Evolutionary conservation across 2,113 vertebrate genomes (phyloP).

Genomic region (Megaceryle maxima): DNA sequence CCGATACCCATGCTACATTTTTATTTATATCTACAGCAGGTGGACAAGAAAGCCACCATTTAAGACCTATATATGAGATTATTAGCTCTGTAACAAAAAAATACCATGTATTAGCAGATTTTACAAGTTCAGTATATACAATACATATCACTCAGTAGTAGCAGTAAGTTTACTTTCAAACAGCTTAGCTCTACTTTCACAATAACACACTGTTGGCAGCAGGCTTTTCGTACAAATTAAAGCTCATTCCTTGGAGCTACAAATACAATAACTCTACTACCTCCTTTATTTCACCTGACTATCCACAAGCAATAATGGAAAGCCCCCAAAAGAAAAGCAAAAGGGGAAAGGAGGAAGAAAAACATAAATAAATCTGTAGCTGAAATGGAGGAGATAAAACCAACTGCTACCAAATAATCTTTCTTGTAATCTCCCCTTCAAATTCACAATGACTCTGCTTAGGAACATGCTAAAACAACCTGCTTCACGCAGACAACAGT

Average conservation of each 20-base stretch:
- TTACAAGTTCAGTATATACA: background rate
- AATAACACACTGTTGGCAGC: background rate
- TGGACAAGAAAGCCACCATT: background rate
- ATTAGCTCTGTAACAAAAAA: background rate
- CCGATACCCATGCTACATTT: background rate
- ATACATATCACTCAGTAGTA: background rate
- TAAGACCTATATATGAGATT: background rate
- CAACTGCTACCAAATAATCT: background rate
- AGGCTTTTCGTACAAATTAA: background rate
- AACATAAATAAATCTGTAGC: background rate
- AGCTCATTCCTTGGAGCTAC: background rate
- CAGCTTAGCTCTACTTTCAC: background rate
- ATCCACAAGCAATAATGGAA: background rate
- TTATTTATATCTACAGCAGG: background rate
- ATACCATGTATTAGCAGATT: background rate
- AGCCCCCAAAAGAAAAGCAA: background rate
- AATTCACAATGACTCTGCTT: background rate
- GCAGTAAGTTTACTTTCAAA: background rate
- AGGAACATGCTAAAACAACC: background rate
- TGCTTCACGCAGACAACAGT: background rate
- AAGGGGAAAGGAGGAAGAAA: background rate
- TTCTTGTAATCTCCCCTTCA: background rate
- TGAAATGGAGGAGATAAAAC: background rate
- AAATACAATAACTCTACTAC: background rate
- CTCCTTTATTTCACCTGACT: background rate